phyloP scores from a whole-genome alignment of 2,797 vertebrate species.

The Cryptoprocta ferox region DNA sequence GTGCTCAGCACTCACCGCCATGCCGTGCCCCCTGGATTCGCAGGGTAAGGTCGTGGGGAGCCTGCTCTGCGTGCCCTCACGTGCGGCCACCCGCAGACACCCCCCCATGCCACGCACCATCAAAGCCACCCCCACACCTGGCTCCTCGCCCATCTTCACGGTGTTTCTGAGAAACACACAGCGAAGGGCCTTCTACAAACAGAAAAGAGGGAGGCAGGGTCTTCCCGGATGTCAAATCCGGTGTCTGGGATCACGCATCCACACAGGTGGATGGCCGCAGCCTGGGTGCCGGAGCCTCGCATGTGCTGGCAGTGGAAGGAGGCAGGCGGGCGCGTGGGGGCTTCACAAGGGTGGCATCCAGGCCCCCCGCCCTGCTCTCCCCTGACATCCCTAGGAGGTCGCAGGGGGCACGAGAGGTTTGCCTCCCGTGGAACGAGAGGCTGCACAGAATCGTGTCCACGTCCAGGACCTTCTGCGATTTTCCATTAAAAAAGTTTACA shows the following conservation, averaged over 20 bases:
- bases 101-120: fast-evolving
- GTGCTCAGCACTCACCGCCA: fast-evolving
- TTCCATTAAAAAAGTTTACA: background rate
- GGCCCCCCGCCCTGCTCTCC: background rate
- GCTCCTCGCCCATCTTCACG: background rate
- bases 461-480: background rate
- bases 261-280: fast-evolving
- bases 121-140: background rate
- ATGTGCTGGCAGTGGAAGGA: fast-evolving
- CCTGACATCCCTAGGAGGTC: background rate
- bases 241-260: background rate
- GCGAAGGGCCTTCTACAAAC: background rate
- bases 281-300: fast-evolving
- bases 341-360: too few species aligned
- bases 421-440: background rate
- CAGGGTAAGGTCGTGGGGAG: background rate
- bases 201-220: background rate
- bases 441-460: background rate
- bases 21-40: fast-evolving
- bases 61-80: fast-evolving
- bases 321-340: fast-evolving
- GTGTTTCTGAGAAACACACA: background rate
- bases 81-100: fast-evolving
- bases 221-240: background rate
- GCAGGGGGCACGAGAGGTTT: background rate